Evolutionary conservation across 2,797 vertebrate species (phyloP).

Genomic region (Cossypha niveicapilla): DNA sequence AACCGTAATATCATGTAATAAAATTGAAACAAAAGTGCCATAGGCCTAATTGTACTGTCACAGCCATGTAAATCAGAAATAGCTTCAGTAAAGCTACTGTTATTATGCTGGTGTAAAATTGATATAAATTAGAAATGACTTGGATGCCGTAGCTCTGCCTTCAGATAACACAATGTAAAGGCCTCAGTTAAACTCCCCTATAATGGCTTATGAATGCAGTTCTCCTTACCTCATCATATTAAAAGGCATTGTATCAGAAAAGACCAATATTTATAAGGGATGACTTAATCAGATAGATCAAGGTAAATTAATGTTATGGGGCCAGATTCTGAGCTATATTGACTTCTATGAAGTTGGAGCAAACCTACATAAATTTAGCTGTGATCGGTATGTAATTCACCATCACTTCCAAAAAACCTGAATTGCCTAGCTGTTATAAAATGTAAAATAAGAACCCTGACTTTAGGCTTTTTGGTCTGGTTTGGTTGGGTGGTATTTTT

Average conservation of each 20-base stretch:
- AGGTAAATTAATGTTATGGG: background rate
- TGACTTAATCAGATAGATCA: background rate
- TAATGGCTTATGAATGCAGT: background rate
- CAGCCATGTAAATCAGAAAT: constrained; percentile 59
- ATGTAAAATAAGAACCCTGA: background rate
- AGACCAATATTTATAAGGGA: background rate
- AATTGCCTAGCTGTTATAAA: background rate
- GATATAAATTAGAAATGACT: constrained; percentile 49
- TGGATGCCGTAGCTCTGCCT: constrained; percentile 15
- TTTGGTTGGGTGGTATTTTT: background rate
- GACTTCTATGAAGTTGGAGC: background rate
- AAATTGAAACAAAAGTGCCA: constrained; percentile 63
- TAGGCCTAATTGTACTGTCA: constrained; percentile 65
- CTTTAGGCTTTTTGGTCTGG: background rate
- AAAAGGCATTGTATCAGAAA: constrained; percentile 3
- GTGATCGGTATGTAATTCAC: background rate
- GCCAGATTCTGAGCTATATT: background rate
- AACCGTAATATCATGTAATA: constrained; percentile 50
- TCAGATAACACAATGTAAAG: constrained; percentile 2
- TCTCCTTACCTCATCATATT: background rate
- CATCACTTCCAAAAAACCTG: background rate
- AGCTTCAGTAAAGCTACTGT: constrained; percentile 28
- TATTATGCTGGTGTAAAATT: constrained; percentile 52
- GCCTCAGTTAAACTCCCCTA: background rate
- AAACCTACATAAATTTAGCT: background rate